phyloP scores from a whole-genome alignment of 2,888 invertebrate genomes.

The Lamproptera curius region DNA sequence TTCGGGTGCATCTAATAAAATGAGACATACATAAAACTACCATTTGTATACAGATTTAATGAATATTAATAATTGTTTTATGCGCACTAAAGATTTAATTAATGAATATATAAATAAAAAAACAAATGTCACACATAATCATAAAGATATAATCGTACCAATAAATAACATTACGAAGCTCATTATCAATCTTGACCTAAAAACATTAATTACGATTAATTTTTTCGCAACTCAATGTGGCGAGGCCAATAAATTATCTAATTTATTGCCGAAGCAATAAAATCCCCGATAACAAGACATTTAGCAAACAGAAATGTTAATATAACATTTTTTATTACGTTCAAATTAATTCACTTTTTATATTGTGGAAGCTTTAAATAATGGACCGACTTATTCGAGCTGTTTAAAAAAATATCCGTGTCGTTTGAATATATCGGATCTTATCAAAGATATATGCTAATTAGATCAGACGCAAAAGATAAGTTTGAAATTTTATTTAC shows the following conservation, averaged over 20 bases:
- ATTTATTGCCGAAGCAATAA: conserved; percentile 17
- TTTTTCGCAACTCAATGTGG: conserved; percentile 8
- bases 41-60: no score
- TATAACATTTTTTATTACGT: conserved; percentile 16
- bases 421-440: not conserved
- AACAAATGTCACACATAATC: not conserved
- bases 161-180: not conserved
- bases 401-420: conserved; percentile 5
- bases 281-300: conserved; percentile 15
- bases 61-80: no score
- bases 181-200: conserved; percentile 9
- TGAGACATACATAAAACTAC: no score
- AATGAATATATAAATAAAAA: not conserved
- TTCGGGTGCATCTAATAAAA: no score
- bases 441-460: conserved; percentile 6
- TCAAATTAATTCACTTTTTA: conserved; percentile 11
- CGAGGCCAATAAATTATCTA: conserved; percentile 10
- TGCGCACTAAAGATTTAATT: not conserved
- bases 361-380: conserved; percentile 1
- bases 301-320: conserved; percentile 12
- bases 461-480: no score
- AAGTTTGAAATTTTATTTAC: no score
- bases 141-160: not conserved
- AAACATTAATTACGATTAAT: conserved; percentile 12
- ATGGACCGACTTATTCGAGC: not conserved